Evolutionary conservation across 2,113 vertebrate species (phyloP).

Genomic region (Macquaria ambigua): DNA sequence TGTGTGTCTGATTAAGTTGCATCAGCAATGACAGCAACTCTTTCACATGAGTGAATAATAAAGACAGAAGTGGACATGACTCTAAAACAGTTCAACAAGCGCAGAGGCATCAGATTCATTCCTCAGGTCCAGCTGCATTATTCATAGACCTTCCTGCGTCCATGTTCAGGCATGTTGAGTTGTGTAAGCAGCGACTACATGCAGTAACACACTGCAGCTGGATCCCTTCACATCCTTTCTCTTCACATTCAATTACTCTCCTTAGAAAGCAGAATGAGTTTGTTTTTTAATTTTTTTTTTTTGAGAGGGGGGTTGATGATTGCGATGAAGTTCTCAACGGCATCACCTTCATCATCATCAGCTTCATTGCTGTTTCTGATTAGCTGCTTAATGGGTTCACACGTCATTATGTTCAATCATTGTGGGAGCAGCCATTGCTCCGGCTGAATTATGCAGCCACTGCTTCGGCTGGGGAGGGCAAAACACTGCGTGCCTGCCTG

Average conservation of each 20-base stretch:
- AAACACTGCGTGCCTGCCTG: not conserved
- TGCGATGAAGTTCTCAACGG: conserved; percentile 35
- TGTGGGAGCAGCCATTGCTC: conserved; percentile 44
- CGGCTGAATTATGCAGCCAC: conserved; percentile 54
- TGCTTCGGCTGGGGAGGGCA: not conserved
- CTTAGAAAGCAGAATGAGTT: not conserved
- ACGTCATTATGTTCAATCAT: conserved; percentile 77
- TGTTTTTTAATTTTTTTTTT: not conserved
- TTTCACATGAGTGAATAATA: not conserved
- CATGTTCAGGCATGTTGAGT: not conserved
- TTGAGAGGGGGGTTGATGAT: conserved; percentile 21
- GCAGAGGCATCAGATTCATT: not conserved
- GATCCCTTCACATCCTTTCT: not conserved
- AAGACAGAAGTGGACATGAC: not conserved
- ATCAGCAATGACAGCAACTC: not conserved
- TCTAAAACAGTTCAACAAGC: conserved; percentile 5
- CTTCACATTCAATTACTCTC: conserved; percentile 21
- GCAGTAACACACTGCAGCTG: conserved; percentile 21
- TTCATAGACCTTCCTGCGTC: conserved; percentile 35
- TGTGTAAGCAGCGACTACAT: not conserved
- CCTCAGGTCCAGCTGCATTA: conserved; percentile 20
- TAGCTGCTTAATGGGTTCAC: conserved; percentile 75
- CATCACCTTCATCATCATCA: conserved; percentile 66
- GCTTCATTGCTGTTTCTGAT: conserved; percentile 69
- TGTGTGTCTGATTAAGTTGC: not conserved